These are phyloP conservation scores for Todiramphus chloris DNA, from an alignment of 2,113 vertebrate species.

Conservation along the genomic window DNA sequence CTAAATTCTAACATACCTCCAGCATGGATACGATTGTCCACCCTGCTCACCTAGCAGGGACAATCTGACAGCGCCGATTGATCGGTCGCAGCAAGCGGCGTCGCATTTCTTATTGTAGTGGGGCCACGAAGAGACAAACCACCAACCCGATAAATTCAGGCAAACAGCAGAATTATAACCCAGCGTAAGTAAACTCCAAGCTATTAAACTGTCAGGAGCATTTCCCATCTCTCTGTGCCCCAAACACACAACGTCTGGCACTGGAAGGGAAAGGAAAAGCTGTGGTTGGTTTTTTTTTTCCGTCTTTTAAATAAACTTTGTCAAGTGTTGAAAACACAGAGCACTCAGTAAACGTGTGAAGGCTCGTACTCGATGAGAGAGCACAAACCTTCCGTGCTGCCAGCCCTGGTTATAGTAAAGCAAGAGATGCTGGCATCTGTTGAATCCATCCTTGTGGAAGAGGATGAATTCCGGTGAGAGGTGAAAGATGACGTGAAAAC, in stretches of 20 bases:
- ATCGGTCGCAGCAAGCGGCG: accelerated
- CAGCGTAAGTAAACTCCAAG: not conserved
- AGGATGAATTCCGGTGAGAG: not conserved
- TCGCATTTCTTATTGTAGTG: not conserved
- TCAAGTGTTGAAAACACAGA: not conserved
- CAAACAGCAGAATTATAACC: not conserved
- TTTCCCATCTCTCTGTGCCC: not conserved
- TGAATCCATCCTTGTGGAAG: not conserved
- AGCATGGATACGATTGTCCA: not conserved
- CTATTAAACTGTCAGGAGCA: conserved; percentile 18
- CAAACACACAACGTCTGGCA: not conserved
- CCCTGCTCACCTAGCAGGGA: not conserved
- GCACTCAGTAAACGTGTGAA: not conserved
- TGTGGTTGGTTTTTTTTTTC: not conserved
- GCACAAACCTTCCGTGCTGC: not conserved
- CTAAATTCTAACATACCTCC: not conserved
- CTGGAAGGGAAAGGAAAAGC: not conserved
- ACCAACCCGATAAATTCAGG: not conserved
- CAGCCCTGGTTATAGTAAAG: not conserved
- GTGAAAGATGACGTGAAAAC: not conserved
- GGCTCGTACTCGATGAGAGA: not conserved
- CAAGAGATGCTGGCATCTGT: not conserved
- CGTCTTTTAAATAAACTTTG: conserved; percentile 8
- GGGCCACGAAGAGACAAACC: not conserved
- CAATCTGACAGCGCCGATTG: not conserved